phyloP scores from a whole-genome alignment of 2,797 vertebrate genomes.

The Hydrocynus forskahlii region DNA sequence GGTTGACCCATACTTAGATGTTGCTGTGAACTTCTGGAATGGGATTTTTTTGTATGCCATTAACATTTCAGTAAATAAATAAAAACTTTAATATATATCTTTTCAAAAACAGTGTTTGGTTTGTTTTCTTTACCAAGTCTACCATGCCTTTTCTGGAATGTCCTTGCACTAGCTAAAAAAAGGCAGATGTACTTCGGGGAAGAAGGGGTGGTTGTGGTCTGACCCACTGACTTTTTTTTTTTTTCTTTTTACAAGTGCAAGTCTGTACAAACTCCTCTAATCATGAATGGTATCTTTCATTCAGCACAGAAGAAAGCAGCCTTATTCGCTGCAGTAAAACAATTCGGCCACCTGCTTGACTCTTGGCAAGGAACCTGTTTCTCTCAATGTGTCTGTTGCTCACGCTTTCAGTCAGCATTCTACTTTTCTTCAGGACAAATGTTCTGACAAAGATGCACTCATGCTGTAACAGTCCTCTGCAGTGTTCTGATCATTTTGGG shows the following conservation, averaged over 20 bases:
- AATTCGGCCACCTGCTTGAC: conserved; percentile 52
- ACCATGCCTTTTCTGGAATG: conserved; percentile 23
- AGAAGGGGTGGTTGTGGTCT: conserved; percentile 3
- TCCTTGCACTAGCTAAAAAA: not conserved
- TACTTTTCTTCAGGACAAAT: conserved; percentile 24
- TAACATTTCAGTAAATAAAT: conserved; percentile 82
- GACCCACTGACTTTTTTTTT: conserved; percentile 29
- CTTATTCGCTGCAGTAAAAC: conserved; percentile 49
- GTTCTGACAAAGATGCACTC: conserved; percentile 23
- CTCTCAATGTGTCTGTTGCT: conserved; percentile 11
- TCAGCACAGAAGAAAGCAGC: conserved; percentile 39
- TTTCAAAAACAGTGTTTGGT: conserved; percentile 54
- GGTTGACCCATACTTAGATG: conserved; percentile 72
- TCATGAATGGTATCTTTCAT: conserved; percentile 59
- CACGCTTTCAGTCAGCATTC: conserved; percentile 12
- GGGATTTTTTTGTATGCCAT: conserved; percentile 76
- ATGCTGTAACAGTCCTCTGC: not conserved
- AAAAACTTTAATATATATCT: conserved; percentile 82
- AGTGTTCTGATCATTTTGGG: not conserved
- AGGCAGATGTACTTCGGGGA: not conserved
- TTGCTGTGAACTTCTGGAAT: conserved; percentile 81
- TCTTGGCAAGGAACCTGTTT: conserved; percentile 54
- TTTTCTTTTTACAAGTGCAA: conserved; percentile 41
- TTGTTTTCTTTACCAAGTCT: conserved; percentile 14
- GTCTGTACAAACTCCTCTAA: conserved; percentile 55